Conservation (phyloP, 2,888 invertebrate genomes). For the Danaus chrysippus region DNA sequence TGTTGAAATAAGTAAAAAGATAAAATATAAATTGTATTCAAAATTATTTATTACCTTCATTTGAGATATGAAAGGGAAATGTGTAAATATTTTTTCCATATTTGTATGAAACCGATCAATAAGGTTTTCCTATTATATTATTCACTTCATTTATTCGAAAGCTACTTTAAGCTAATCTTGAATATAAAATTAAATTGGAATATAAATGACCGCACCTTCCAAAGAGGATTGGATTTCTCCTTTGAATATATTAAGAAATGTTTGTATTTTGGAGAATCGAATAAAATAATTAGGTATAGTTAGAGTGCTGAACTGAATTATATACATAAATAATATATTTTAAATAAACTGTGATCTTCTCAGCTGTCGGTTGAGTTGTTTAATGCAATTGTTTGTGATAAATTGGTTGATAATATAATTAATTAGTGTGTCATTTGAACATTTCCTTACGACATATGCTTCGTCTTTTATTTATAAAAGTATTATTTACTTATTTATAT, state of each 20-base stretch:
- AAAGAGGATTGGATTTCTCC: constrained; percentile 4
- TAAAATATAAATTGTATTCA: too few relatives aligned
- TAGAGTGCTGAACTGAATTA: background rate
- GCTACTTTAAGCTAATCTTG: constrained; percentile 6
- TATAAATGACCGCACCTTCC: constrained; percentile 4
- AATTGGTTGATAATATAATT: too few relatives aligned
- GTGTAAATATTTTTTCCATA: background rate
- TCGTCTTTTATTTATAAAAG: too few relatives aligned
- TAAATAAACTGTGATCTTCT: too few relatives aligned
- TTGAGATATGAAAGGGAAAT: too few relatives aligned
- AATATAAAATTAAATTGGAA: constrained; percentile 5
- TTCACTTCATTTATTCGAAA: constrained; percentile 2
- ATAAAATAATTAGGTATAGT: constrained; percentile 5
- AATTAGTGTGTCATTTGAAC: too few relatives aligned
- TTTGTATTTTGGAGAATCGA: constrained; percentile 4
- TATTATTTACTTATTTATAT: too few relatives aligned
- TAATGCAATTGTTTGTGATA: too few relatives aligned
- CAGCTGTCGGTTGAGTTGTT: too few relatives aligned
- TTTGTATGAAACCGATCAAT: background rate
- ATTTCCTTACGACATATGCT: too few relatives aligned
- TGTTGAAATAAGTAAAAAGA: too few relatives aligned
- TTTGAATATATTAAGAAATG: constrained; percentile 6
- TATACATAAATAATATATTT: background rate
- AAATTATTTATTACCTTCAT: too few relatives aligned
- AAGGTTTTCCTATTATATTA: background rate